Conservation (phyloP, 2,113 vertebrate genomes). For the Corvus moneduloides region DNA sequence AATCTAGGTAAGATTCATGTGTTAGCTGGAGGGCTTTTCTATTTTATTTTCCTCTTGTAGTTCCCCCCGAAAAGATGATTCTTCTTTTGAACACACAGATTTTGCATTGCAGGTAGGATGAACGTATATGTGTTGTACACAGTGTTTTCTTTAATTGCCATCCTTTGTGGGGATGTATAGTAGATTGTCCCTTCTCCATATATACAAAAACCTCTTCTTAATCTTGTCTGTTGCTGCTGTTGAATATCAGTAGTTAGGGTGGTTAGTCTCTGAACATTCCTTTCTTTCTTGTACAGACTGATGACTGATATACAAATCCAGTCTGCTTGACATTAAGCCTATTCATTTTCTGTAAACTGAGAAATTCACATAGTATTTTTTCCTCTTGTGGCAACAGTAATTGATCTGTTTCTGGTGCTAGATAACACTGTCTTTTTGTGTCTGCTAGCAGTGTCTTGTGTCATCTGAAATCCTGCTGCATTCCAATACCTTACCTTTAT, state of each 20-base stretch:
- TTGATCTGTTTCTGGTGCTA: not conserved
- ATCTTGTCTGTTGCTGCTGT: not conserved
- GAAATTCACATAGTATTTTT: not conserved
- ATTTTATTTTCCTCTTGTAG: not conserved
- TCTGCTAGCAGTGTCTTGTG: not conserved
- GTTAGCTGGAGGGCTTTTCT: not conserved
- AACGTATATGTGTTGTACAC: not conserved
- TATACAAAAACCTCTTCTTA: not conserved
- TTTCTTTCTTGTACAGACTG: not conserved
- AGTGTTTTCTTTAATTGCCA: not conserved
- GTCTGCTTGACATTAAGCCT: not conserved
- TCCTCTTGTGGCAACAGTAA: not conserved
- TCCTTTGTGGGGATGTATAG: not conserved
- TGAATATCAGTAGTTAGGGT: not conserved
- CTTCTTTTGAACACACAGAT: not conserved
- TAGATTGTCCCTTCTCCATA: not conserved
- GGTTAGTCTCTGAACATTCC: not conserved
- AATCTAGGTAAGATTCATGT: not conserved
- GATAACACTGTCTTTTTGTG: not conserved
- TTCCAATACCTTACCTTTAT: not conserved
- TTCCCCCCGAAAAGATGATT: rapidly evolving
- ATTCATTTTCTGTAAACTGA: not conserved
- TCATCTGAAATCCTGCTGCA: not conserved
- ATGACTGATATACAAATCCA: not conserved
- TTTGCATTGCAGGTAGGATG: not conserved